Base-by-base conservation (phyloP, 2,888 invertebrate genomes). In the Spilosoma lubricipeda region DNA sequence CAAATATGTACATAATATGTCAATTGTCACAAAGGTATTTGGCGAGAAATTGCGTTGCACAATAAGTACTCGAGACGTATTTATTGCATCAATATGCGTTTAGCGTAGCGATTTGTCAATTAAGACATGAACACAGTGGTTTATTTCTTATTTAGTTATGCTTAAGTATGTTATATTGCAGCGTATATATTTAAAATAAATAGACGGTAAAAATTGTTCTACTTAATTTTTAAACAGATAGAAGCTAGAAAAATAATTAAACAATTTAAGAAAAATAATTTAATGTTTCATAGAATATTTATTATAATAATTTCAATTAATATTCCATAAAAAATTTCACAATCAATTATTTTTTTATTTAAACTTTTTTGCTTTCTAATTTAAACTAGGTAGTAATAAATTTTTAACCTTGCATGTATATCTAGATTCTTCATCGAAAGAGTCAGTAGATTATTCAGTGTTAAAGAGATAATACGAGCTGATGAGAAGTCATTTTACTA, bases 71-170 rank as follows among this genome's bases (percentile, higher is more conserved):
- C 0, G 13, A n/a, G 48, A 33, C 11, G 52, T 13, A 52, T n/a
- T 30, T 15, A 69, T n/a, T 56, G 18, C 52, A 69, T 69, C 36
- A 15, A 39, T 27, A 36, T 36, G 56, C 15, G 36, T 56, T 9
- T 36, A 56, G 56, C 69, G n/a, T 52, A 56, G 56, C 27, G 56
- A 27, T 69, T 69, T 69, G 2, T 20, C 45, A 66, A n/a, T 13
- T 66, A 27, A 7, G 3, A 63, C 15, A 0, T 30, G 5, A 59
- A 27, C 13, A 59, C 1, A 27, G 11, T 56, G 52, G 1, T n/a
- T 56, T n/a, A 2, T n/a, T 56, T 56, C 2, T n/a, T 23, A n/a
- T 56, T 56, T n/a, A 56, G n/a, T 52, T 56, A n/a, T 56, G 11
- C 52, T 23, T 56, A 56, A n/a, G 23, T 56, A 23, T 23, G 23